phyloP scores from a whole-genome alignment of 2,888 invertebrate species.

The Muscina levida region DNA sequence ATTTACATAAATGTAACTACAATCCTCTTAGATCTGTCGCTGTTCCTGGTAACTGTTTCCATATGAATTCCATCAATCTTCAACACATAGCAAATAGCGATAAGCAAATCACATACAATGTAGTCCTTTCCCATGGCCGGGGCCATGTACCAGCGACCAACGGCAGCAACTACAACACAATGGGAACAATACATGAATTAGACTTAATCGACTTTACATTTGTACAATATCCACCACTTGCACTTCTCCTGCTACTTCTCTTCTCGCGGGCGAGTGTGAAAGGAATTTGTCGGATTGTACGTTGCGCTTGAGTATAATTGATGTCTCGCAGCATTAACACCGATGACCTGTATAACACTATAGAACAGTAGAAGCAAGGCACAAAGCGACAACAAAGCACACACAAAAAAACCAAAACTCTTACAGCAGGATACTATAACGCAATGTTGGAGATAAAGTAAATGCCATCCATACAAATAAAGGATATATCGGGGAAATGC shows the following conservation, averaged over 20 bases:
- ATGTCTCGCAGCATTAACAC: slow-evolving; percentile 58
- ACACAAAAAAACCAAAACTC: no score
- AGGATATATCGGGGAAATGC: no score
- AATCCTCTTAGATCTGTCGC: no score
- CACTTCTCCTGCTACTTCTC: neutral
- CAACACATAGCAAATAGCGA: neutral
- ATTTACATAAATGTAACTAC: no score
- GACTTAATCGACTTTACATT: slow-evolving; percentile 12
- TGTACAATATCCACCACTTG: neutral
- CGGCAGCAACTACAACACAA: neutral
- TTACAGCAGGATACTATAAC: no score
- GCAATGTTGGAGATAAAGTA: no score
- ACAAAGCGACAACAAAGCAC: neutral
- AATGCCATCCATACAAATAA: no score
- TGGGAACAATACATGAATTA: neutral
- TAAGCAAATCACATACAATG: neutral
- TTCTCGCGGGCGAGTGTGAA: slow-evolving; percentile 10
- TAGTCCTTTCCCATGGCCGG: no score
- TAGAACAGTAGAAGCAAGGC: neutral
- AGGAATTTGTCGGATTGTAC: slow-evolving; percentile 25
- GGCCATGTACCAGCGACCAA: neutral
- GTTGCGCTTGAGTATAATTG: slow-evolving; percentile 50
- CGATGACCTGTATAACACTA: slow-evolving; percentile 63
- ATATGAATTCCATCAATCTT: slow-evolving; percentile 17
- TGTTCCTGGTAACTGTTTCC: neutral